Evolutionary conservation across 2,888 invertebrate genomes (phyloP), one percentile per base, ranked within the genome.

Genomic region (Drosophila parthenogenetica): DNA sequence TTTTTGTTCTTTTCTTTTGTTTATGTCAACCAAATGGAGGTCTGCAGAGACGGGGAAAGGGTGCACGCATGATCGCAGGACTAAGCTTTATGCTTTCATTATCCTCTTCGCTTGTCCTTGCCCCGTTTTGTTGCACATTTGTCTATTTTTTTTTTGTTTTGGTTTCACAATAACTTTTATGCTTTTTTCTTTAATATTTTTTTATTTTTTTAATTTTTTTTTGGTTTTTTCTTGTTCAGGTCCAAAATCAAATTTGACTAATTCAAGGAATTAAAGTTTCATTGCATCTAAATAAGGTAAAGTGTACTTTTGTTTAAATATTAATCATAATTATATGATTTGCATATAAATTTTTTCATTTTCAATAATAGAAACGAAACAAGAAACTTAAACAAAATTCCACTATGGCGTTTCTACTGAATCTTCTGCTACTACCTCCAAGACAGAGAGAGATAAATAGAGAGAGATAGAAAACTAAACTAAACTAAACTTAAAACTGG

Each of bases 201-300:
- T 71, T 71, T 54, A 61, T 45, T 54, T 59, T 64, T 55, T 51
- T 42, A 25, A 39, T 46, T 32, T 35, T 70, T 64, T 65, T 60
- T 65, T 68, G 80, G 70, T 69, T 39, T 42, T 54, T 72, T 73
- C 75, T 76, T 76, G 57, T 73, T 90, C 90, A 90, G 90, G 90
- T 90, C 90, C 90, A 90, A 90, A 90, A 90, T 82, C 73, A 90
- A 90, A 90, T 90, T 90, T 90, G 79, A 87, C 90, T 90, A 90
- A 90, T 85, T 86, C 77, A 89, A 90, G 90, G 90, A 90, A 90
- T 90, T 87, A 87, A 90, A 85, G 90, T 90, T 90, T 77, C 90
- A 87, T 90, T 82, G 88, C 83, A 77, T 85, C 85, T 85, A 85
- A 85, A 85, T 83, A 88, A 85, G 87, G 86, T 87, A 89, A 74